phyloP scores from a whole-genome alignment of 2,797 vertebrate species.

The Limnodromus scolopaceus region DNA sequence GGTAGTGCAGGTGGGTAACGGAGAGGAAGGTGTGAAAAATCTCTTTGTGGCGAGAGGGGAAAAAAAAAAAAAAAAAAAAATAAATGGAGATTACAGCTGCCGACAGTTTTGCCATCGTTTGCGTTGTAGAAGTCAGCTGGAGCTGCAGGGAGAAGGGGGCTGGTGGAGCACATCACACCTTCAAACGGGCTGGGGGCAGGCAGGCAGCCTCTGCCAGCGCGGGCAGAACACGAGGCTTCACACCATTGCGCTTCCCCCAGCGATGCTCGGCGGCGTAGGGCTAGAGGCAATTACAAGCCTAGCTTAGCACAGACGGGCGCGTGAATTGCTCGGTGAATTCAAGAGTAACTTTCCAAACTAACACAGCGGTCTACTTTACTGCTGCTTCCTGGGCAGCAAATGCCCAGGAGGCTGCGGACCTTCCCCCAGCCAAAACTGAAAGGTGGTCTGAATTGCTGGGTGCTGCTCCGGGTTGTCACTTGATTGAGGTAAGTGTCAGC shows the following conservation, averaged over 20 bases:
- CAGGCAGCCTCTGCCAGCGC: not conserved
- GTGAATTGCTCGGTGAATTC: not conserved
- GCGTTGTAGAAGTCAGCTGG: not conserved
- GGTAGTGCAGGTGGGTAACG: not conserved
- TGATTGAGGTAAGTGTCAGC: not conserved
- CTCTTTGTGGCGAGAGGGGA: not conserved
- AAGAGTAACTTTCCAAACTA: not conserved
- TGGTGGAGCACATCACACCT: fast-evolving
- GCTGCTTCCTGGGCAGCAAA: not conserved
- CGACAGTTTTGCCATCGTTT: not conserved
- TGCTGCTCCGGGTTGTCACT: not conserved
- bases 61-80: not conserved
- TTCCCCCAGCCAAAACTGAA: not conserved
- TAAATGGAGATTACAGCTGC: conserved; percentile 8
- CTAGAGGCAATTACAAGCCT: fast-evolving
- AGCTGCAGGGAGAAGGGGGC: not conserved
- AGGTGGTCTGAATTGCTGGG: not conserved
- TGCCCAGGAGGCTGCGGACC: not conserved
- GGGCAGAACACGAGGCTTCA: fast-evolving
- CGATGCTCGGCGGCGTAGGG: not conserved
- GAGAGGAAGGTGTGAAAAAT: conserved; percentile 30
- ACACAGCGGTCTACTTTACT: not conserved
- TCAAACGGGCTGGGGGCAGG: not conserved
- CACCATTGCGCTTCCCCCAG: not conserved
- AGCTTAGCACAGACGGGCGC: fast-evolving